A percentile compares a stretch with the other conserved stretches of the same genome.
Conservation (phyloP, 2,797 vertebrate genomes). For the Chrysocyon brachyurus region DNA sequence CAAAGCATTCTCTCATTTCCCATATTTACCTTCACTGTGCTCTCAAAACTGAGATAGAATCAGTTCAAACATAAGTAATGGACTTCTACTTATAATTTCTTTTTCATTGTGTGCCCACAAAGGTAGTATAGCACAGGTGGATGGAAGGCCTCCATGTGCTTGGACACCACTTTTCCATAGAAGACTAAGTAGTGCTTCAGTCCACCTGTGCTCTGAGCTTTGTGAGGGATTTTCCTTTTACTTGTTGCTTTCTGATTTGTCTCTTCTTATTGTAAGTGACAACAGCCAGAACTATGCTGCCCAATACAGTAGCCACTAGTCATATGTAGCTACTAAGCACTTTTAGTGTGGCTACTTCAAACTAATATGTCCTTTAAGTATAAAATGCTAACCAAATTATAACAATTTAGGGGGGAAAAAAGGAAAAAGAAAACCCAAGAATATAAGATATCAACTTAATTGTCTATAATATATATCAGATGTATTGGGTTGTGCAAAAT, state of each 20-base stretch:
- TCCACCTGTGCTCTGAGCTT: background rate
- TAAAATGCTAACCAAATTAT: background rate
- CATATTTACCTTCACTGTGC: background rate
- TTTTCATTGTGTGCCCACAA: background rate
- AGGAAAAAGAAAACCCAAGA: background rate
- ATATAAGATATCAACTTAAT: background rate
- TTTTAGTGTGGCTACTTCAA: background rate
- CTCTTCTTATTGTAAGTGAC: background rate
- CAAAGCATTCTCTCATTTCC: background rate
- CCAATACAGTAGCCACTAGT: background rate
- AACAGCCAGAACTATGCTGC: background rate
- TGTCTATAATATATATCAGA: background rate
- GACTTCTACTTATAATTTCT: background rate
- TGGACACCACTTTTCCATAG: background rate
- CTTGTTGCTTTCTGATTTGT: background rate
- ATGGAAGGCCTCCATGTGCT: background rate
- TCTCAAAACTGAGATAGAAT: background rate
- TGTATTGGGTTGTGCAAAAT: background rate
- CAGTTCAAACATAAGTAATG: background rate
- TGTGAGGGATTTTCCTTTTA: background rate
- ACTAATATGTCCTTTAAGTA: background rate
- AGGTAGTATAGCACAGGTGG: background rate
- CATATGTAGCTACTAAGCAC: background rate
- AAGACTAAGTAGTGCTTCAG: background rate
- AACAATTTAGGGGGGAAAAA: background rate